Evolutionary conservation across 2,113 vertebrate species (phyloP), one percentile per base, ranked within the genome.

Genomic region (pig (Sus scrofa)): DNA sequence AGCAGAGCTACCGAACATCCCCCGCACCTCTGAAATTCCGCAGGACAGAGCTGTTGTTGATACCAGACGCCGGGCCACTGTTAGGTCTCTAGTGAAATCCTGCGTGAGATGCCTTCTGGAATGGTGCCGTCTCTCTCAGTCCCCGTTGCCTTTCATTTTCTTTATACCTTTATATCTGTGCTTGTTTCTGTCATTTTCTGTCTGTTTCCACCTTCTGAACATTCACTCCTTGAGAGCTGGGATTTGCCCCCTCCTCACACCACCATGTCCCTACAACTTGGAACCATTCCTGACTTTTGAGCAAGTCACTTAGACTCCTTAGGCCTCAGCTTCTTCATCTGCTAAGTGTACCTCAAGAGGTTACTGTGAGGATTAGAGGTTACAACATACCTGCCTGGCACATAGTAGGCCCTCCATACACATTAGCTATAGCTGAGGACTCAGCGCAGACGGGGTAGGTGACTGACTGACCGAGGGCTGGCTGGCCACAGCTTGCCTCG

Each of bases 61-160:
- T 2, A 6, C 1, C 7, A 16, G 8, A 12, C 1, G 2, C 16
- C 62, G 1, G 26, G 19, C 20, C 26, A 30, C 39, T n/a, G 34
- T 12, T 1, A 10, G 30, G 75, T 39, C 54, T 94, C 16, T 20
- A 24, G 27, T 74, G 56, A 39, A 19, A 60, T 39, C 39, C 13
- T 71, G 56, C 6, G 12, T 16, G 50, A 56, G 10, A 34, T 24
- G 26, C 62, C 67, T 84, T 63, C 78, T 50, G 54, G 63, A 84
- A 60, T 27, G 62, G 37, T 12, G 34, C 11, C 68, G n/a, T 30
- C 8, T 32, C 37, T n/a, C 78, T 24, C 20, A 13, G 52, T 14
- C n/a, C 15, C 30, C 20, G 39, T 26, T 4, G 20, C 50, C 30
- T 74, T 70, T 74, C 34, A 78, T 71, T 62, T 24, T 56, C 30